Evolutionary conservation across 2,113 vertebrate genomes (phyloP).

Genomic region (Chamaea fasciata): DNA sequence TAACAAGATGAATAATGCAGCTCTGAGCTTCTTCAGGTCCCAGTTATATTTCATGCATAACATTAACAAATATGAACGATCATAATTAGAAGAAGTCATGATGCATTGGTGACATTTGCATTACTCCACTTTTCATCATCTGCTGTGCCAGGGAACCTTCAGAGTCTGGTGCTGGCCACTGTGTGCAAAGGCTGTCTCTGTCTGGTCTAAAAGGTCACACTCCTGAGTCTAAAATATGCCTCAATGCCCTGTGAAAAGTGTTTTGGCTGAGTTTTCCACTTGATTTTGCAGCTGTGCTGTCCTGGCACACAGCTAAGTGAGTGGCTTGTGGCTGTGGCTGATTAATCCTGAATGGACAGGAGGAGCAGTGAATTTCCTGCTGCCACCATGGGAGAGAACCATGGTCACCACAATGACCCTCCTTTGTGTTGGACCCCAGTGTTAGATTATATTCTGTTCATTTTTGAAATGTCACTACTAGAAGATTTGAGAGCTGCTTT

Average conservation of each 20-base stretch:
- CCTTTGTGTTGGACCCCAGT: background rate
- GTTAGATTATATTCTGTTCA: background rate
- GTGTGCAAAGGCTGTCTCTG: background rate
- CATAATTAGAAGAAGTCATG: background rate
- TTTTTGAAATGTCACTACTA: background rate
- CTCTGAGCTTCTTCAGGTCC: background rate
- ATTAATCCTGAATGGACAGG: background rate
- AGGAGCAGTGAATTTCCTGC: background rate
- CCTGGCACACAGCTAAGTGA: background rate
- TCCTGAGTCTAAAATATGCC: background rate
- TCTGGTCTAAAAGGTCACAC: background rate
- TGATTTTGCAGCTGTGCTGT: conserved; percentile 13
- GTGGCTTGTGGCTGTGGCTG: background rate
- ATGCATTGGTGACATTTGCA: background rate
- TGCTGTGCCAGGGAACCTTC: background rate
- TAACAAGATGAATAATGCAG: background rate
- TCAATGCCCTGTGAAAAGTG: background rate
- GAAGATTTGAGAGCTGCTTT: background rate
- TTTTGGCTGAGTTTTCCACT: background rate
- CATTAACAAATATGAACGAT: background rate
- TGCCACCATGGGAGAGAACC: background rate
- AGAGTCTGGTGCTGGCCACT: background rate
- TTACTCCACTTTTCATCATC: background rate
- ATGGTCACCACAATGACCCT: background rate
- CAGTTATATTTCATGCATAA: background rate